A percentile compares a stretch with the other conserved stretches of the same genome.
Evolutionary conservation across 2,113 vertebrate genomes (phyloP).

Genomic region (Halcyon senegalensis): DNA sequence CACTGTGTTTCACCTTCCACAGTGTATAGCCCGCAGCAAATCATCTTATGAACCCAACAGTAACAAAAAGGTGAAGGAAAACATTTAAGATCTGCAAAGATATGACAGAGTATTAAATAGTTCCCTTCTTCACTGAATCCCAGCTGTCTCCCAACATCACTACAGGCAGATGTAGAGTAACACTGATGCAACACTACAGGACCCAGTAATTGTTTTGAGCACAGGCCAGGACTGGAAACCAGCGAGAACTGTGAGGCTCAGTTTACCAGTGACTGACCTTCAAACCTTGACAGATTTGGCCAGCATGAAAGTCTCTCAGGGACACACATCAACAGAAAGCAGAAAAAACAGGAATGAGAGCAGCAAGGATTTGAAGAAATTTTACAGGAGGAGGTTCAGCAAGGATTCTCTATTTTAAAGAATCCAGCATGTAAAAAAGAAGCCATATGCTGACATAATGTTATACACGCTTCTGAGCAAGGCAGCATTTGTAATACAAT

Average conservation of each 20-base stretch:
- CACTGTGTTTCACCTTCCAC: neutral
- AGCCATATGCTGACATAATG: neutral
- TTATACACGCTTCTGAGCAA: neutral
- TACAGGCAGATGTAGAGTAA: neutral
- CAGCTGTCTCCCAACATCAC: neutral
- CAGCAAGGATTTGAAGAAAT: neutral
- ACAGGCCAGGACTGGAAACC: neutral
- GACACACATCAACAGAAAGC: neutral
- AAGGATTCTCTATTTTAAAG: neutral
- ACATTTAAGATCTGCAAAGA: neutral
- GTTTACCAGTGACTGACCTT: neutral
- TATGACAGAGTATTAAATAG: neutral
- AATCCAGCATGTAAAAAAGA: neutral
- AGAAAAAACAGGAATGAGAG: neutral
- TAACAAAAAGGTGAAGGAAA: neutral
- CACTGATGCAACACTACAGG: neutral
- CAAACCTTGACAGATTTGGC: neutral
- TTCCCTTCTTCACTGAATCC: neutral
- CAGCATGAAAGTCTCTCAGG: neutral
- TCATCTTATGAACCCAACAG: neutral
- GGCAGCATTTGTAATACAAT: neutral
- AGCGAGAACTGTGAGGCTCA: neutral
- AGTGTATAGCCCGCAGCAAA: neutral
- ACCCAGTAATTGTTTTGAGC: neutral
- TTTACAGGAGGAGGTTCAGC: neutral